Evolutionary conservation across 2,888 invertebrate species (phyloP).

Genomic region (Alviniconcha strummeri): DNA sequence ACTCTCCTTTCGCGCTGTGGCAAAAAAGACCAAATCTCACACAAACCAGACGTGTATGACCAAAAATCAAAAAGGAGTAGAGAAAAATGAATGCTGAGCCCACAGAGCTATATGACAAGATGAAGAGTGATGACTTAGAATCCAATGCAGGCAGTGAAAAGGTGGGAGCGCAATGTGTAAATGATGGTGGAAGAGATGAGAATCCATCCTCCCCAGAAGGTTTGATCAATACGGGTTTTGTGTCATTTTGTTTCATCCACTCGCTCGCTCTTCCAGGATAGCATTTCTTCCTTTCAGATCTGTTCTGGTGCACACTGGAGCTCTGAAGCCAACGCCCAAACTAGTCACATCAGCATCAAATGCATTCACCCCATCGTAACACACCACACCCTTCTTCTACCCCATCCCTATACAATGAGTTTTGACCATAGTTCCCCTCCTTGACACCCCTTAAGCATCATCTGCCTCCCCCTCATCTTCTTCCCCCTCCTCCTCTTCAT

Average conservation of each 20-base stretch:
- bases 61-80: background rate
- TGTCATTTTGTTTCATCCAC: background rate
- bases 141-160: background rate
- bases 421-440: constrained; percentile 6
- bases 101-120: constrained; percentile 13
- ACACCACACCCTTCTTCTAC: background rate
- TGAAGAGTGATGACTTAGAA: background rate
- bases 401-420: background rate
- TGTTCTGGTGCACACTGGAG: too few species aligned
- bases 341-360: too few species aligned
- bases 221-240: background rate
- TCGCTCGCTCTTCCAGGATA: background rate
- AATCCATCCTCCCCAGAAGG: constrained; percentile 1
- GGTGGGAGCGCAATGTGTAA: background rate
- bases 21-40: constrained; percentile 13
- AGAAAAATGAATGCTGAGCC: background rate
- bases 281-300: too few species aligned
- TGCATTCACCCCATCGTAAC: too few species aligned
- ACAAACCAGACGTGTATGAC: constrained; percentile 8
- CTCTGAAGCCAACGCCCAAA: too few species aligned
- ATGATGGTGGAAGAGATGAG: constrained; percentile 23
- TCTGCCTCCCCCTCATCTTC: constrained; percentile 48
- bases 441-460: constrained; percentile 40
- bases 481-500: constrained; percentile 53
- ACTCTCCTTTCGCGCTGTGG: constrained; percentile 18